Conservation (phyloP, 2,113 vertebrate genomes). For the Gorsachius goisagi region DNA sequence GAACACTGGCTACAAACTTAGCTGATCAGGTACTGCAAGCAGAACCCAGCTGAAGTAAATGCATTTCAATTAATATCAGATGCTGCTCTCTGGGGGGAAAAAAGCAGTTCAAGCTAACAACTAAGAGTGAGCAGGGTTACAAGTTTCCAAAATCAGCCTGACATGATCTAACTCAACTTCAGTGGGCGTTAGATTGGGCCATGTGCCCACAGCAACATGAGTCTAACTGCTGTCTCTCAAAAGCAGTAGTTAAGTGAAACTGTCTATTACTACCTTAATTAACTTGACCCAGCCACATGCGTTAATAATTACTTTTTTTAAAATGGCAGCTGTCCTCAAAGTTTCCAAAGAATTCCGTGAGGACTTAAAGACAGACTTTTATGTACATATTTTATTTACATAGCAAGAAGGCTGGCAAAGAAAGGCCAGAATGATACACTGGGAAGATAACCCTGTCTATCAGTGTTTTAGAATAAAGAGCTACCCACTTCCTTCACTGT, state of each 20-base stretch:
- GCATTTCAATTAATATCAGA: background rate
- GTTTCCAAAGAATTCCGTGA: background rate
- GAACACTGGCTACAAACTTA: background rate
- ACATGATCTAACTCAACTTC: conserved; percentile 15
- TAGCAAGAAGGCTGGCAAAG: background rate
- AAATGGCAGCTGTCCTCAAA: background rate
- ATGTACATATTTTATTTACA: fast-evolving
- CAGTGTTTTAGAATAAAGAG: background rate
- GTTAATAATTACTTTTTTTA: background rate
- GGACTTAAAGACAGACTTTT: background rate
- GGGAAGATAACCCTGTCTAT: background rate
- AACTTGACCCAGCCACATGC: background rate
- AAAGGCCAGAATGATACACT: background rate
- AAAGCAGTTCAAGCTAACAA: background rate
- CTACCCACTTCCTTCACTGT: background rate
- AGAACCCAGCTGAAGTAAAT: background rate
- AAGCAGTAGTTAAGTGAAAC: background rate
- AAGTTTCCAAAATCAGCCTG: background rate
- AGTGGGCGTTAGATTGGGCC: background rate
- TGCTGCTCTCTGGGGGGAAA: background rate
- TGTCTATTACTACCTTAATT: background rate
- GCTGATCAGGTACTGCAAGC: background rate
- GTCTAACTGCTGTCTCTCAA: background rate
- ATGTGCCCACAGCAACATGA: background rate
- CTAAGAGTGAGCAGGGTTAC: background rate